phyloP scores from a whole-genome alignment of 2,113 vertebrate species.

The Prionailurus bengalensis region DNA sequence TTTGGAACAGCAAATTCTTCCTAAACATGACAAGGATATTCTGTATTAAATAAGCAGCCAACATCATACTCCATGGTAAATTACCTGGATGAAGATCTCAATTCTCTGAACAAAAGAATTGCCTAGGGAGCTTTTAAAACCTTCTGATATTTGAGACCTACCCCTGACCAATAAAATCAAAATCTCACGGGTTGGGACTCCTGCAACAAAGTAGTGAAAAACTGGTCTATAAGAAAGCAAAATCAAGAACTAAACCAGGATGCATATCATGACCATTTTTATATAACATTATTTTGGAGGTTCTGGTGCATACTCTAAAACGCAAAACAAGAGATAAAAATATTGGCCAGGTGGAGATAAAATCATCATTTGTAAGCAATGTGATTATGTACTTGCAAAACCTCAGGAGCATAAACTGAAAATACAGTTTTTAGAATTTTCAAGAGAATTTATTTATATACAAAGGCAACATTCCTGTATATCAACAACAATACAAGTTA shows the following conservation, averaged over 20 bases:
- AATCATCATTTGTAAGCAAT: background rate
- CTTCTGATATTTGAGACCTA: background rate
- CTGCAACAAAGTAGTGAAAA: background rate
- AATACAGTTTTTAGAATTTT: background rate
- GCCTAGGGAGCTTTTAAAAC: background rate
- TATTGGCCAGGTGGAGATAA: background rate
- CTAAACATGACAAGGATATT: constrained; percentile 8
- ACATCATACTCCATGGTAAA: background rate
- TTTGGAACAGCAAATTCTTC: background rate
- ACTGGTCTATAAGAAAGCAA: background rate
- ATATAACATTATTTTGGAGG: constrained; percentile 42
- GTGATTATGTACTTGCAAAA: constrained; percentile 23
- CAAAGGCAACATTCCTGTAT: constrained; percentile 23
- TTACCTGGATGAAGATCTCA: background rate
- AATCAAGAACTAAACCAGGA: background rate
- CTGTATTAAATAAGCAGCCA: constrained; percentile 28
- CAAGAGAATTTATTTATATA: constrained; percentile 35
- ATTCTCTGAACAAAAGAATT: background rate
- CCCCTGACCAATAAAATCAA: background rate
- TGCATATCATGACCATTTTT: background rate
- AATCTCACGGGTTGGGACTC: background rate
- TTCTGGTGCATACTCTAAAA: background rate
- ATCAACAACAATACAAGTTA: background rate
- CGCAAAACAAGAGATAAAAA: constrained; percentile 27
- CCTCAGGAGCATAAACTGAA: background rate